Evolutionary conservation across 2,113 vertebrate species (phyloP), one percentile per base, ranked within the genome.

Genomic region (Tenebrosternarchus preto): DNA sequence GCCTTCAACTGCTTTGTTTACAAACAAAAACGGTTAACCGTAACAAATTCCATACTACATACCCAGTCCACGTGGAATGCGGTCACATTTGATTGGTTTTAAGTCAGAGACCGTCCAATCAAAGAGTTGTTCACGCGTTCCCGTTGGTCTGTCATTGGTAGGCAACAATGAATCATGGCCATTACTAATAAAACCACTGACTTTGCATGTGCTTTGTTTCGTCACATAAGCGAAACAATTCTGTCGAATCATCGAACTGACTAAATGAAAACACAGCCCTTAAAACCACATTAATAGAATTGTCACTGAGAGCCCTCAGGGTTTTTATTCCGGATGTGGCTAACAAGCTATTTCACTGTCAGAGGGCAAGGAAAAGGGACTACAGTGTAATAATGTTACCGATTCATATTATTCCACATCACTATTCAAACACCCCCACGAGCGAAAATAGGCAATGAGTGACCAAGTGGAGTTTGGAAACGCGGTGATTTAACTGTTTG

Each of bases 151-250:
- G 60, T 64, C 27, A 84, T 82, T 80, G 80, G 84, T 9, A 11
- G 57, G 68, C 19, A 0, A 0, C 29, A 33, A n/a, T 25, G 16
- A 86, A 91, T 91, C 92, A 92, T 88, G 91, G 89, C 27, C 74
- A 76, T 60, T 27, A 77, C 77, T 64, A 87, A 68, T 7, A 66
- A 50, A 27, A 16, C 0, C 29, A 17, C 0, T 27, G 29, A 22
- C 33, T 24, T 16, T 75, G 53, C 63, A 33, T 19, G 67, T 86
- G 87, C n/a, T 86, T 85, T 83, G 81, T 79, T 66, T 80, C 79
- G 81, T 79, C 72, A 83, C 56, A 50, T 31, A 60, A 39, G 11
- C 12, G 20, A 27, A n/a, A 24, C 5, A 15, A 5, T 64, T 55
- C 50, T 22, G 22, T 27, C 36, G 29, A 46, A 70, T 76, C 64